Evolutionary conservation across 2,888 invertebrate genomes (phyloP).

Genomic region (Scaptomyza parva): DNA sequence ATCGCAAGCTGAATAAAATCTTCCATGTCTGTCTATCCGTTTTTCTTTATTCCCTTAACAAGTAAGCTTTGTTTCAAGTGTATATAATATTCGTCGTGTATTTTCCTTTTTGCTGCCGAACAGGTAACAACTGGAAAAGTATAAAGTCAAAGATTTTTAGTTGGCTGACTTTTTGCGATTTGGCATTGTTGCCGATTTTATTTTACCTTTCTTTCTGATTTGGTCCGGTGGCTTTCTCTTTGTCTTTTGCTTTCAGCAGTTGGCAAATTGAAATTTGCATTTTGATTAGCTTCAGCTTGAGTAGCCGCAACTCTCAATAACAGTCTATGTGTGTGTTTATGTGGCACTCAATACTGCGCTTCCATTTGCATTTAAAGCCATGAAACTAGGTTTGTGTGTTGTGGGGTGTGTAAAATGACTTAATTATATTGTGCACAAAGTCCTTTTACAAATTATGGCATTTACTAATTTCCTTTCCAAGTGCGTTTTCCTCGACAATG

Average conservation of each 20-base stretch:
- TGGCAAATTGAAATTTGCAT: constrained; percentile 80
- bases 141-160: constrained; percentile 74
- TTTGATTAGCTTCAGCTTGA: constrained; percentile 69
- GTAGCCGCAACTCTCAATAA: constrained; percentile 21
- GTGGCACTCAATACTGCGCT: constrained; percentile 32
- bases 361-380: constrained; percentile 51
- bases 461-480: constrained; percentile 79
- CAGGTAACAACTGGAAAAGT: constrained; percentile 70
- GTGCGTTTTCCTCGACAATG: constrained; percentile 71
- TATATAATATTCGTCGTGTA: too few relatives aligned
- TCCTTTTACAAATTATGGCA: constrained; percentile 77
- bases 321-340: constrained; percentile 12
- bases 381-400: constrained; percentile 4
- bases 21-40: too few relatives aligned
- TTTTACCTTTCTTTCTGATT: constrained; percentile 17
- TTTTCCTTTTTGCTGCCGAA: constrained; percentile 5
- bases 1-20: too few relatives aligned
- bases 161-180: constrained; percentile 54
- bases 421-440: constrained; percentile 71
- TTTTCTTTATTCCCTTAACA: too few relatives aligned
- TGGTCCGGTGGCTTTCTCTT: constrained; percentile 14
- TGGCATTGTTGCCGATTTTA: constrained; percentile 43
- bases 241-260: constrained; percentile 43
- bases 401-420: constrained; percentile 69
- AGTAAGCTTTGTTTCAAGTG: not conserved